Percentiles rank a stretch among this genome's conserved stretches.
Evolutionary conservation across 2,113 vertebrate species (phyloP).

Genomic region (Scomber japonicus): DNA sequence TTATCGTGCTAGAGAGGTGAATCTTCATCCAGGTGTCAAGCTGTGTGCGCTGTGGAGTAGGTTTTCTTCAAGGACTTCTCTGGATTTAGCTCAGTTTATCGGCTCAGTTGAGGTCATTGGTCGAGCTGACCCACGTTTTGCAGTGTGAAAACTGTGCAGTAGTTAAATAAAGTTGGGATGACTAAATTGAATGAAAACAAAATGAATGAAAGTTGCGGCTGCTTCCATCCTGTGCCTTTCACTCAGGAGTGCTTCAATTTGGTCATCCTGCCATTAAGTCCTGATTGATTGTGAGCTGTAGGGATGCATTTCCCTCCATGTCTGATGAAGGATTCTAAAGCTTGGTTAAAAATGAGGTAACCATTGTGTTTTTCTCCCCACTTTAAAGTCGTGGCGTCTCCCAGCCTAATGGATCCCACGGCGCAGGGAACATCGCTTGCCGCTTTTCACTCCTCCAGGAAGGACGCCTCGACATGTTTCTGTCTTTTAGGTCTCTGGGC

Average conservation of each 20-base stretch:
- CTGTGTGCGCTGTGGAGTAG: not conserved
- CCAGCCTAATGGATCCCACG: not conserved
- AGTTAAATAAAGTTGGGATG: no score
- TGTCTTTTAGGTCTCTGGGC: not conserved
- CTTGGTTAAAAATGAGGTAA: not conserved
- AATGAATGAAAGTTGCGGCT: no score
- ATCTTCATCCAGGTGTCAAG: slow-evolving; percentile 9
- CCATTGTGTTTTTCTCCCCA: slow-evolving; percentile 12
- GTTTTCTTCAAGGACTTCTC: not conserved
- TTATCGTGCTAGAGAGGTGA: slow-evolving; percentile 4
- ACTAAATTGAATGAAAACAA: no score
- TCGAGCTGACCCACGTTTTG: no score
- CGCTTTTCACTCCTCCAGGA: not conserved
- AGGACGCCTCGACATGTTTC: not conserved
- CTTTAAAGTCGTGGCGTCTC: not conserved
- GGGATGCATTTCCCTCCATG: slow-evolving; percentile 6
- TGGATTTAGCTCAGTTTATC: not conserved
- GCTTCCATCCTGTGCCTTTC: not conserved
- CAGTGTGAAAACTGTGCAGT: no score
- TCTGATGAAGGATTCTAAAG: slow-evolving; percentile 8
- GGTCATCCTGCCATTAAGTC: slow-evolving; percentile 1
- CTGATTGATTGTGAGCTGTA: slow-evolving; percentile 17
- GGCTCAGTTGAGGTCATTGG: not conserved
- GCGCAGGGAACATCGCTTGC: not conserved
- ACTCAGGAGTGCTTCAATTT: not conserved